Percentiles rank a stretch among this genome's conserved stretches.
Evolutionary conservation across 2,888 invertebrate species (phyloP).

Genomic region (Heliothis peltigera): DNA sequence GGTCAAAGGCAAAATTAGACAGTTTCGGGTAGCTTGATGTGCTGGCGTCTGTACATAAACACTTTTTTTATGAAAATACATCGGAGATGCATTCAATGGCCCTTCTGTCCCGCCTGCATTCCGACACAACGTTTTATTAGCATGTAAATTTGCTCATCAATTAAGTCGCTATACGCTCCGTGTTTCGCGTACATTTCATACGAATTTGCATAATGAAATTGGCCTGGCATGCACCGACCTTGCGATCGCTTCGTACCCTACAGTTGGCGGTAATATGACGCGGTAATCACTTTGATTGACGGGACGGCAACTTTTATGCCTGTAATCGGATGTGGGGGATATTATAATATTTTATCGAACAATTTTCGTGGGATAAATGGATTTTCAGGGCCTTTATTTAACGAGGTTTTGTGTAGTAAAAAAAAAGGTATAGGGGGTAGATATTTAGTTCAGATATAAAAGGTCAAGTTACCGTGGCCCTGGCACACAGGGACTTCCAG

Average conservation of each 20-base stretch:
- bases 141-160: slow-evolving; percentile 85
- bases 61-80: too few species aligned
- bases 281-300: slow-evolving; percentile 50
- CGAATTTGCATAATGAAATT: slow-evolving; percentile 80
- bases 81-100: background rate
- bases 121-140: slow-evolving; percentile 74
- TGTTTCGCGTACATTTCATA: slow-evolving; percentile 70
- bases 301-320: slow-evolving; percentile 19
- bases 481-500: too few species aligned
- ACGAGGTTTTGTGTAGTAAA: slow-evolving; percentile 1
- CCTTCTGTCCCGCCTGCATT: slow-evolving; percentile 19
- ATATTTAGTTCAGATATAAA: background rate
- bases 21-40: too few species aligned
- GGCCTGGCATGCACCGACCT: slow-evolving; percentile 63
- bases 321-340: slow-evolving; percentile 13
- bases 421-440: background rate
- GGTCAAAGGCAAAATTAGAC: too few species aligned
- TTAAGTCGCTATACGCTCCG: slow-evolving; percentile 70
- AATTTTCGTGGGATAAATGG: slow-evolving; percentile 4
- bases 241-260: slow-evolving; percentile 36
- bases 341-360: slow-evolving; percentile 28
- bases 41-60: too few species aligned
- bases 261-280: slow-evolving; percentile 23
- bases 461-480: too few species aligned
- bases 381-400: background rate